phyloP scores from a whole-genome alignment of 2,797 vertebrate species.

The Sebastiscus tertius region DNA sequence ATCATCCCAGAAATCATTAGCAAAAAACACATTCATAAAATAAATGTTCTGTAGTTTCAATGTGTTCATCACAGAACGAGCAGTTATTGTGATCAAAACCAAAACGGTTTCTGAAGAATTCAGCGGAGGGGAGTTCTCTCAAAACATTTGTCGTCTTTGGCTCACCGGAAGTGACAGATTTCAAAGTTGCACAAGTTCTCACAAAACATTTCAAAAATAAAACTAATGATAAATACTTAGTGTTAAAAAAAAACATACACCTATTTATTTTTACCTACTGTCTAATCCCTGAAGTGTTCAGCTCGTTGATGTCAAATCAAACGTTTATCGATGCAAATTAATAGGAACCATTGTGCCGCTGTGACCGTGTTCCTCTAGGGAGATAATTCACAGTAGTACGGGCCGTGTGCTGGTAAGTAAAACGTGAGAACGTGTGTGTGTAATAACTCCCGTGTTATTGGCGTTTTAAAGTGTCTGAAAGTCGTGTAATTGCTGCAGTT shows the following conservation, averaged over 20 bases:
- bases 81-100: no score
- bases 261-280: background rate
- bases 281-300: no score
- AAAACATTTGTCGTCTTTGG: background rate
- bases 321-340: accelerated
- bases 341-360: conserved; percentile 29
- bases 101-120: no score
- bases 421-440: conserved; percentile 32
- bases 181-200: background rate
- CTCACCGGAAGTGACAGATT: conserved; percentile 42
- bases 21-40: no score
- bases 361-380: conserved; percentile 37
- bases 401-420: background rate
- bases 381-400: background rate
- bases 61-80: no score
- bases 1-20: accelerated
- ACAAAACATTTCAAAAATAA: accelerated
- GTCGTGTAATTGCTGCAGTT: accelerated
- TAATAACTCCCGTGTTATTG: background rate
- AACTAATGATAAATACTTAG: background rate
- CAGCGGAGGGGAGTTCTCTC: background rate
- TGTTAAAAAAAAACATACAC: background rate
- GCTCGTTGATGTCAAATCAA: background rate
- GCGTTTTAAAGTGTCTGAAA: background rate
- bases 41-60: no score